These are phyloP conservation scores for Euphysa ruthae DNA, from an alignment of 30 jellyfish, hydroid and myxozoan species.

Conservation along the genomic window DNA sequence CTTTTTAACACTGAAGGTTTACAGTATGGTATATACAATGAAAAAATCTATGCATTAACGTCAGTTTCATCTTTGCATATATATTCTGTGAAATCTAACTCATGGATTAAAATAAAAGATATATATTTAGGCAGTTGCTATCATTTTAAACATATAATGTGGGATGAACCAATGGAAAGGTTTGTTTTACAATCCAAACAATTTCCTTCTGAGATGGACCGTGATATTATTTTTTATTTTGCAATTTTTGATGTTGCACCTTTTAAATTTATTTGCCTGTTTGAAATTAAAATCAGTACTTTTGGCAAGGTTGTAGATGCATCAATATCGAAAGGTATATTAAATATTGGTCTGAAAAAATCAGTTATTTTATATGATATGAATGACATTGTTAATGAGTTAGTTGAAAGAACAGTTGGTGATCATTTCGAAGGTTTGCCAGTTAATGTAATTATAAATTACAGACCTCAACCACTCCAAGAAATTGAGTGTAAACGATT, in stretches of 20 bases:
- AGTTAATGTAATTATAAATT: background rate
- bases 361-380: background rate
- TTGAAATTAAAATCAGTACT: background rate
- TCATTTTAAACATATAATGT: background rate
- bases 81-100: too few relatives aligned
- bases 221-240: background rate
- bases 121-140: background rate
- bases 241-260: background rate
- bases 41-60: too few relatives aligned
- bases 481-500: background rate
- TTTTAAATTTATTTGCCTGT: background rate
- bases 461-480: background rate
- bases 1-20: too few relatives aligned
- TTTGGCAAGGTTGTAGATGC: constrained; percentile 1
- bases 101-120: too few relatives aligned
- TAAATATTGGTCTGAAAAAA: background rate
- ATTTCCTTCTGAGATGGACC: background rate
- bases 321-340: background rate
- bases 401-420: background rate
- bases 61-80: too few relatives aligned
- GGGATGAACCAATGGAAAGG: background rate
- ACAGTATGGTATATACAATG: too few relatives aligned
- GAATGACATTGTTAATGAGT: background rate
- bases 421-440: background rate
- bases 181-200: background rate